Percentiles rank a stretch among this genome's conserved stretches.
Evolutionary conservation across 2,113 vertebrate species (phyloP).

Genomic region (Thomomys bottae): DNA sequence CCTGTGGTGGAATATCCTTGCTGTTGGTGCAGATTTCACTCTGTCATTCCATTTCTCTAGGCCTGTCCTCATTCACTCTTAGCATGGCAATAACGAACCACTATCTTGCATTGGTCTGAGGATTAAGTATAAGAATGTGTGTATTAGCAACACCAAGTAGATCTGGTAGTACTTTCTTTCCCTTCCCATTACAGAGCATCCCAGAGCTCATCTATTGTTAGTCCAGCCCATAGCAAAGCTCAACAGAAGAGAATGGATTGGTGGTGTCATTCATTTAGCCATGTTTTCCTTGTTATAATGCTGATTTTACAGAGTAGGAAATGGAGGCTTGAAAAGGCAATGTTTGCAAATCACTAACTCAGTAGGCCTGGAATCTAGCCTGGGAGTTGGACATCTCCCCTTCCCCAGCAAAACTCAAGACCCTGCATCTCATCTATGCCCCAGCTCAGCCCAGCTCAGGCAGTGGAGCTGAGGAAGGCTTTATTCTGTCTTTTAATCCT

Average conservation of each 20-base stretch:
- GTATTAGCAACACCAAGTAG: neutral
- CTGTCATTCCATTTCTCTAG: neutral
- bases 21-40: neutral
- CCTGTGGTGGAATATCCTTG: neutral
- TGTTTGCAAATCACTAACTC: neutral
- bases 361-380: neutral
- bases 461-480: no score
- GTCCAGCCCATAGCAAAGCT: neutral
- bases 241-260: rapidly evolving
- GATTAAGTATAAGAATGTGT: neutral
- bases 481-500: neutral
- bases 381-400: neutral
- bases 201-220: neutral
- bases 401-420: rapidly evolving
- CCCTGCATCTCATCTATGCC: rapidly evolving
- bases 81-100: neutral
- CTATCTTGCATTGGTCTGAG: neutral
- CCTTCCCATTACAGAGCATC: neutral
- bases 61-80: neutral
- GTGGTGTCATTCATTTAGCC: no score
- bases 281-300: no score
- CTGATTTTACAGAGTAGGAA: conserved; percentile 9
- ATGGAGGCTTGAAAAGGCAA: neutral
- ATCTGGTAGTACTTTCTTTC: rapidly evolving
- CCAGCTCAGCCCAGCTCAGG: no score